Evolutionary conservation across 30 jellyfish, hydroid and myxozoan genomes (phyloP), one percentile per base, ranked within the genome.

Genomic region (Aurelia aurita): DNA sequence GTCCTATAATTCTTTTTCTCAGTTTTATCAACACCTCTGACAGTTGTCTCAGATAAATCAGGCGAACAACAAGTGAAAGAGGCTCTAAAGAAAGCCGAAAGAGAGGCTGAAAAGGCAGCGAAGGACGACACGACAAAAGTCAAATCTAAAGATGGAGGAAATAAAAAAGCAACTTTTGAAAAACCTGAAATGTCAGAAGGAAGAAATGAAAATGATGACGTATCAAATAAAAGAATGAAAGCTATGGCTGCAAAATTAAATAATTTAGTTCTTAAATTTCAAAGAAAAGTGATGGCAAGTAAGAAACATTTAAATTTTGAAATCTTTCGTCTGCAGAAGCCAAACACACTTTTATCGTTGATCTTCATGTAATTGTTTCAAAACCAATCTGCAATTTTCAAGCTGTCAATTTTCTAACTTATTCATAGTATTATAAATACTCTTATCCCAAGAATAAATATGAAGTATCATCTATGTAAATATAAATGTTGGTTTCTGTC

Each of bases 41-140:
- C 96, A 35, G 96, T 94, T 35, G 97, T 94, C 13, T 77, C 97
- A 13, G 96, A 96, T 59, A 94, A 94, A 54, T 80, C 97, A 6
- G 99, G 99, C 10, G 99, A 89, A 55, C 97, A 94, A 79, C 99
- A 94, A 89, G 99, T 94, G 60, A 94, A 94, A 84, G 99, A 94
- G 65, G 99, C 99, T 9, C 62, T 94, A 23, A 85, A 77, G 28
- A 89, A 87, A 66, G 99, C 99, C 57, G 99, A 94, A 51, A 84
- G 86, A 58, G 99, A 94, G 85, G 95, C 99, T n/a, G 96, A 86
- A 57, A 63, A 82, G 29, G 99, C 99, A 10, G 97, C 99, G 39
- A 88, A 94, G 69, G 90, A 79, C 27, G 72, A 54, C 32, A 70
- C 47, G 47, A 15, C 65, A 28, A 72, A 70, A 72, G 89, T 59